phyloP scores from a whole-genome alignment of 1,140 invertebrate species.

The Teleogryllus occipitalis region DNA sequence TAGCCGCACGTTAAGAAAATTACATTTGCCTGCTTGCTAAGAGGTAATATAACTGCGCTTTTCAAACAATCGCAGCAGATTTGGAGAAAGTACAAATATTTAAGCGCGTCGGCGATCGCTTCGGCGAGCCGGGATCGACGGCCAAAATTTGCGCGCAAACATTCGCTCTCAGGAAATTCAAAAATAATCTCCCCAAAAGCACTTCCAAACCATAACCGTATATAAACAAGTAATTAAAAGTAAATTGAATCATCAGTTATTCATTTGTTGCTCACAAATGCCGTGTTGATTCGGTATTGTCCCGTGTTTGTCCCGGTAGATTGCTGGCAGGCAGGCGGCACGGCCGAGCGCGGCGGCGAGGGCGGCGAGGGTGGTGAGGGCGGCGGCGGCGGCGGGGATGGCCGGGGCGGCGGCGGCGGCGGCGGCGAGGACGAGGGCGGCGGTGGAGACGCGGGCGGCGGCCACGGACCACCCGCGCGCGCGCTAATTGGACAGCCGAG shows the following conservation, averaged over 20 bases:
- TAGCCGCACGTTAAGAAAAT: constrained; percentile 1
- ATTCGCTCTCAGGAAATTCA: background rate
- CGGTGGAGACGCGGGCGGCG: too few species aligned
- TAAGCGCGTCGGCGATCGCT: background rate
- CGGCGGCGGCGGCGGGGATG: too few species aligned
- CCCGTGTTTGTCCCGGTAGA: background rate
- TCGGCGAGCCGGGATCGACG: background rate
- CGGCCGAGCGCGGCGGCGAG: too few species aligned
- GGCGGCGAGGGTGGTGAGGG: too few species aligned
- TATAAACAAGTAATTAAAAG: background rate
- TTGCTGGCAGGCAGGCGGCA: background rate
- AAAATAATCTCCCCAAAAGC: background rate
- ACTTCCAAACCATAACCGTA: background rate
- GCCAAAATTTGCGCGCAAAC: background rate
- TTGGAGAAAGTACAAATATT: constrained; percentile 5
- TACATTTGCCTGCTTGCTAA: constrained; percentile 4
- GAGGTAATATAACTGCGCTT: constrained; percentile 4
- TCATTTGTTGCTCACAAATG: background rate
- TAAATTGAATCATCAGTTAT: constrained; percentile 5
- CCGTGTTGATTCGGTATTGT: background rate
- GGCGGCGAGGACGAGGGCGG: background rate
- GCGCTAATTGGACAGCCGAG: background rate
- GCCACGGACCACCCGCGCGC: too few species aligned
- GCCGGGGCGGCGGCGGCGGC: too few species aligned
- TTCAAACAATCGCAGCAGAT: background rate